Conservation (phyloP, 2,888 invertebrate genomes). For the Drosophila prolongata region DNA sequence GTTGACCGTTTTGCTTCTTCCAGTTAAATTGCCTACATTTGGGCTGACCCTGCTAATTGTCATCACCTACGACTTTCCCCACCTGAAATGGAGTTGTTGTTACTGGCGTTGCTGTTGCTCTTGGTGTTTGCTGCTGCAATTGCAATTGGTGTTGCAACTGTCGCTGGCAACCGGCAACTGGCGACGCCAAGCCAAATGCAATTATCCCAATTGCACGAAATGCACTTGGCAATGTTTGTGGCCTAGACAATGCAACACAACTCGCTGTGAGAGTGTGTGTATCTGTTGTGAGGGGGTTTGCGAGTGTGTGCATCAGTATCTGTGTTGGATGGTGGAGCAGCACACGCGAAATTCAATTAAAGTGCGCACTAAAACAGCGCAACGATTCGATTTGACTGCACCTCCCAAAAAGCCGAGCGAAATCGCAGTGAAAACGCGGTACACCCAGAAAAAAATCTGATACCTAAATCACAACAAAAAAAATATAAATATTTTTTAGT, state of each 20-base stretch:
- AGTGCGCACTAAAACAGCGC: conserved; percentile 78
- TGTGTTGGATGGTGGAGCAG: conserved; percentile 41
- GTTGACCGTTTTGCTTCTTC: background rate
- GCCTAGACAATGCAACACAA: conserved; percentile 68
- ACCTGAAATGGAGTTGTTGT: conserved; percentile 20
- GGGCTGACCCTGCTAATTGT: conserved; percentile 45
- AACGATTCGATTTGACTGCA: conserved; percentile 68
- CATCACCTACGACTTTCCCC: conserved; percentile 27
- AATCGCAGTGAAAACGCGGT: background rate
- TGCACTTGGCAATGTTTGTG: conserved; percentile 55
- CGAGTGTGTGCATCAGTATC: conserved; percentile 12
- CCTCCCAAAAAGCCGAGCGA: conserved; percentile 8
- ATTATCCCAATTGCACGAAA: conserved; percentile 81
- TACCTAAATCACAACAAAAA: too few relatives aligned
- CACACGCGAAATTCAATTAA: conserved; percentile 81
- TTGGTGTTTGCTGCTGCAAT: conserved; percentile 21
- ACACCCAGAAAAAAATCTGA: background rate
- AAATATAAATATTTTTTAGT: too few relatives aligned
- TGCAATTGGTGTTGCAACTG: conserved; percentile 43
- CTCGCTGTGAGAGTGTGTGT: conserved; percentile 6
- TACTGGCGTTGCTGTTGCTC: conserved; percentile 9
- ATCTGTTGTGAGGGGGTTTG: conserved; percentile 12
- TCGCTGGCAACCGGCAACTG: conserved; percentile 34
- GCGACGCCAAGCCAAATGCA: conserved; percentile 71
- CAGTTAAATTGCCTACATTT: conserved; percentile 50